Percentiles rank a stretch among this genome's conserved stretches.
Evolutionary conservation across 2,113 vertebrate genomes (phyloP).

Genomic region (Crypturellus undulatus): DNA sequence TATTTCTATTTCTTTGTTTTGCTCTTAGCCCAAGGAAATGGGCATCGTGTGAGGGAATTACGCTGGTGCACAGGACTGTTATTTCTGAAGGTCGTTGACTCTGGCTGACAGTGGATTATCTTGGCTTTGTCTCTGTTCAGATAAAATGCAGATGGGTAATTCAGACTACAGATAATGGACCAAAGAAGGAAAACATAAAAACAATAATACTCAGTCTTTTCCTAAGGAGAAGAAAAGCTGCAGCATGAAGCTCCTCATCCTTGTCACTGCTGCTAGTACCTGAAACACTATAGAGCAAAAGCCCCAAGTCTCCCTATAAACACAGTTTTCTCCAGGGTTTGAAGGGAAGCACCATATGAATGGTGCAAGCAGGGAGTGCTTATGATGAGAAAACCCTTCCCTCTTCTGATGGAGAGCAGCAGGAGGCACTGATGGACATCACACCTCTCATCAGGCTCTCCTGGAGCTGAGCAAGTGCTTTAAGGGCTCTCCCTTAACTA

Average conservation of each 20-base stretch:
- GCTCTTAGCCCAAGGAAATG: background rate
- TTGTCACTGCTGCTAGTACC: background rate
- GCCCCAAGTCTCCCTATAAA: background rate
- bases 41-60: slow-evolving; percentile 8
- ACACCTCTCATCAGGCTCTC: background rate
- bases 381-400: accelerated
- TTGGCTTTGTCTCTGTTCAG: background rate
- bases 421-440: background rate
- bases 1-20: slow-evolving; percentile 27
- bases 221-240: background rate
- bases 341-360: background rate
- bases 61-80: background rate
- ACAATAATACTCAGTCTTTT: background rate
- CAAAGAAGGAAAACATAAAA: background rate
- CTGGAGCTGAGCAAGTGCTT: background rate
- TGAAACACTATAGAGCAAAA: background rate
- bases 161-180: background rate
- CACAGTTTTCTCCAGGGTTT: background rate
- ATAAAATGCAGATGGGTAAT: slow-evolving; percentile 1
- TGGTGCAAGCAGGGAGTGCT: background rate
- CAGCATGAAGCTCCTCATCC: background rate
- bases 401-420: background rate
- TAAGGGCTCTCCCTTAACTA: background rate
- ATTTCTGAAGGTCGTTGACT: slow-evolving; percentile 34
- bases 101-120: slow-evolving; percentile 15